A percentile compares a stretch with the other conserved stretches of the same genome.
phyloP scores from a whole-genome alignment of 2,113 vertebrate genomes.

The Galeopterus variegatus region DNA sequence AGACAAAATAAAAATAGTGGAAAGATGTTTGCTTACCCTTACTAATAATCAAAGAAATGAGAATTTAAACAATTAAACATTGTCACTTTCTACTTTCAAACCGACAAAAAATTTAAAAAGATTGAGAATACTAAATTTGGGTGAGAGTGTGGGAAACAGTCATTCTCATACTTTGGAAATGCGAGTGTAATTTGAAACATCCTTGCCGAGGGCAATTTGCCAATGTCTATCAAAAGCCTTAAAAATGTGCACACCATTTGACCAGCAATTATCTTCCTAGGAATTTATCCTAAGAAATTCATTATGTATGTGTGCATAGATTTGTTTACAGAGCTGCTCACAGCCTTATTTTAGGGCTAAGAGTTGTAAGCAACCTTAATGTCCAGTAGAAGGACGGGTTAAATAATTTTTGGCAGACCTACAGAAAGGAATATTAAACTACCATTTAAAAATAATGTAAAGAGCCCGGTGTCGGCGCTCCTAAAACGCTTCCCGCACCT shows the following conservation, averaged over 20 bases:
- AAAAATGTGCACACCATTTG: neutral
- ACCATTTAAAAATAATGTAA: conserved; percentile 43
- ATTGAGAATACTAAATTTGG: neutral
- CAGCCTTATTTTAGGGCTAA: neutral
- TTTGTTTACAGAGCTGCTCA: neutral
- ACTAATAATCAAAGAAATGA: neutral
- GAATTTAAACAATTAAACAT: neutral
- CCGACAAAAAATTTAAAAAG: neutral
- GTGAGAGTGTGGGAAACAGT: neutral
- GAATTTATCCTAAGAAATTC: neutral
- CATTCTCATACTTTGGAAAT: neutral
- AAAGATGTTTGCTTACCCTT: neutral
- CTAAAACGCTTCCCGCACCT: neutral
- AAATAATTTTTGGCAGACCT: conserved; percentile 24
- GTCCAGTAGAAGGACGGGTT: neutral
- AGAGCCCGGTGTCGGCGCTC: neutral
- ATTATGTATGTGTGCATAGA: no score
- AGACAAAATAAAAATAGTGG: neutral
- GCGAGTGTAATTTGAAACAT: neutral
- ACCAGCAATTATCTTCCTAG: neutral
- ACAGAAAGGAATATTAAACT: neutral
- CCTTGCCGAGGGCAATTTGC: neutral
- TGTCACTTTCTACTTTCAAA: neutral
- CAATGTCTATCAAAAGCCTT: neutral
- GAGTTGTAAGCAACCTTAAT: neutral